A percentile compares a stretch with the other conserved stretches of the same genome.
phyloP scores from a whole-genome alignment of 1,140 invertebrate genomes.

The Scaptomyza pallida region DNA sequence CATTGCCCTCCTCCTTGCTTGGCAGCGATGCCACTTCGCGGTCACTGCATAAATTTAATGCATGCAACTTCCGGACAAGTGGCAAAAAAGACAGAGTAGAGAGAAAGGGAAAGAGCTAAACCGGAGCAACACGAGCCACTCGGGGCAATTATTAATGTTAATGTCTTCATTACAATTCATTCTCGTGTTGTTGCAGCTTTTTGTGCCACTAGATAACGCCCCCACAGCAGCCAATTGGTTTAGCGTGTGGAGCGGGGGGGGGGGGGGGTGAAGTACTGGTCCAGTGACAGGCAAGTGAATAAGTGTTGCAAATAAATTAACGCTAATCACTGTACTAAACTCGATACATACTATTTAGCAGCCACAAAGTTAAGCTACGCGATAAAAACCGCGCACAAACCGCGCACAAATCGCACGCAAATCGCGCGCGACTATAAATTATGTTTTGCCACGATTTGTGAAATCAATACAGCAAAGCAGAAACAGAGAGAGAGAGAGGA shows the following conservation, averaged over 20 bases:
- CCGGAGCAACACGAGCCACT: constrained; percentile 1
- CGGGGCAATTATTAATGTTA: constrained; percentile 74
- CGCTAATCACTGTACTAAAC: constrained; percentile 36
- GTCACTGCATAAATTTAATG: constrained; percentile 34
- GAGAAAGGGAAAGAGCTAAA: background rate
- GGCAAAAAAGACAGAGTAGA: background rate
- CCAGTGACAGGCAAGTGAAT: constrained; percentile 12
- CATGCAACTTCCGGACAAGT: constrained; percentile 36
- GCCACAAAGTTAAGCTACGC: constrained; percentile 17
- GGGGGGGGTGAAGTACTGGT: background rate
- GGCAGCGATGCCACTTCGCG: background rate
- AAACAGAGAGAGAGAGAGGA: background rate
- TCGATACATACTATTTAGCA: constrained; percentile 12
- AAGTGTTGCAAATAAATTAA: constrained; percentile 43
- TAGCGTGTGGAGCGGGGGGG: too few species aligned
- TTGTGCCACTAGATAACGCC: background rate
- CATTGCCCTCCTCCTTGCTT: too few species aligned
- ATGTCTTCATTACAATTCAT: constrained; percentile 77
- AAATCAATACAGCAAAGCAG: constrained; percentile 55
- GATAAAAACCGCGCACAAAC: too few species aligned
- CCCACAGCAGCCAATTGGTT: constrained; percentile 13
- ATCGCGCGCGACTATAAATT: constrained; percentile 59
- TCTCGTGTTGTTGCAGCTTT: constrained; percentile 25
- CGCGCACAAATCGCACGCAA: constrained; percentile 39
- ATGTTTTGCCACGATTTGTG: constrained; percentile 53